These are phyloP conservation scores for Haplochromis vanheusdeni DNA, from an alignment of 2,113 vertebrate genomes.

Conservation along the genomic window DNA sequence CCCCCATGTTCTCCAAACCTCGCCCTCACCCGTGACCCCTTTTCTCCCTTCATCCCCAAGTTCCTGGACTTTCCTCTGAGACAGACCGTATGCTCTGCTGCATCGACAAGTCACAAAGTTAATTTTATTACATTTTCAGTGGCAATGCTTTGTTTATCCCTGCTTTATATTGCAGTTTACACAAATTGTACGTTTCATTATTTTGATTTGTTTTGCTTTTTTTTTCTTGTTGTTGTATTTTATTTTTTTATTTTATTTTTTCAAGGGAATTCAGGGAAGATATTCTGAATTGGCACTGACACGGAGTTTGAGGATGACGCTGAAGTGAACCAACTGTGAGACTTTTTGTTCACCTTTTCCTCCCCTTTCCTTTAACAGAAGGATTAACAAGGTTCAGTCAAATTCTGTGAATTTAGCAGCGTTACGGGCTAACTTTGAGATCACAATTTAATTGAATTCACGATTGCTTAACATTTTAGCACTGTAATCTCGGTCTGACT, in stretches of 20 bases:
- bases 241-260: background rate
- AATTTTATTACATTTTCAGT: background rate
- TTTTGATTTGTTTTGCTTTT: background rate
- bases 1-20: background rate
- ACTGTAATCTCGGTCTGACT: background rate
- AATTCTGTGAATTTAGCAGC: conserved; percentile 26
- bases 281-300: conserved; percentile 29
- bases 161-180: conserved; percentile 1
- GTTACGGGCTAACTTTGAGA: background rate
- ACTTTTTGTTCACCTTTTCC: background rate
- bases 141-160: conserved; percentile 1
- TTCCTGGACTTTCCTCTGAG: background rate
- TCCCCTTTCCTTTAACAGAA: background rate
- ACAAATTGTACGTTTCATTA: background rate
- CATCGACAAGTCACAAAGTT: background rate
- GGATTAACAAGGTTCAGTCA: background rate
- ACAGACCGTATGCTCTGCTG: conserved; percentile 1
- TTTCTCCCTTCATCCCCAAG: background rate
- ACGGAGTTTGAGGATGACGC: conserved; percentile 24
- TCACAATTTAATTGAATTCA: background rate
- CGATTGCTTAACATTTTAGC: background rate
- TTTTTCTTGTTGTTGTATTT: background rate
- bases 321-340: conserved; percentile 42
- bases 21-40: background rate
- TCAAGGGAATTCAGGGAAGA: conserved; percentile 33